A percentile compares a stretch with the other conserved stretches of the same genome.
Evolutionary conservation across 2,888 invertebrate species (phyloP).

Genomic region (Serripes groenlandicus): DNA sequence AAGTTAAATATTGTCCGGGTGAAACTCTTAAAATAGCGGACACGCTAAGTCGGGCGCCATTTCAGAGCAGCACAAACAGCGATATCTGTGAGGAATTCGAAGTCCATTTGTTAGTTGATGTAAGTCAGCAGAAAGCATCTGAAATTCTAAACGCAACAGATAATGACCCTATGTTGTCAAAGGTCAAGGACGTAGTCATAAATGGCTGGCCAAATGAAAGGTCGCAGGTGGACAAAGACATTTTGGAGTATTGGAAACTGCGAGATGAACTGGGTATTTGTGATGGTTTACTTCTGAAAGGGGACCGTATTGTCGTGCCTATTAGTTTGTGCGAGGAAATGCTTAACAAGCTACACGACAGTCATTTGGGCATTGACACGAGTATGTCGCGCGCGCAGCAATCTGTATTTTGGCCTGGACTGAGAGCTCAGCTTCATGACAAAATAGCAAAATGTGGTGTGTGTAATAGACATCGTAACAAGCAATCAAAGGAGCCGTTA

Average conservation of each 20-base stretch:
- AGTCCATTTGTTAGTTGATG: not conserved
- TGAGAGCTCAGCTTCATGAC: constrained; percentile 49
- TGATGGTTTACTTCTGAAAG: constrained; percentile 40
- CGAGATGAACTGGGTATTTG: constrained; percentile 24
- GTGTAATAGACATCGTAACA: not conserved
- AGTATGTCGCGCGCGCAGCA: constrained; percentile 40
- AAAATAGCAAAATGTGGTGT: constrained; percentile 21
- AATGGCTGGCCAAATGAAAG: constrained; percentile 13
- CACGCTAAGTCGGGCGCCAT: constrained; percentile 26
- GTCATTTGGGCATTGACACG: constrained; percentile 67
- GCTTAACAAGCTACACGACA: constrained; percentile 53
- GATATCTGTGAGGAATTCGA: not conserved
- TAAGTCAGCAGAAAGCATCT: not conserved
- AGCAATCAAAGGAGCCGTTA: not conserved
- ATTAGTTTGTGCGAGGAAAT: constrained; percentile 38
- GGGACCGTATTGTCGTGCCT: constrained; percentile 46
- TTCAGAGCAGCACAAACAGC: not conserved
- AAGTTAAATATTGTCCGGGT: constrained; percentile 46
- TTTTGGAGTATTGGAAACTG: constrained; percentile 23
- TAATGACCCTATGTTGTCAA: not conserved
- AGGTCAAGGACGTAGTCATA: not conserved
- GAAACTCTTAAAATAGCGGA: constrained; percentile 49
- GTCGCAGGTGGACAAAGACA: not conserved
- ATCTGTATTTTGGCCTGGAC: constrained; percentile 65
- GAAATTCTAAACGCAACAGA: not conserved